Conservation (phyloP, 2,113 vertebrate genomes). For the Melanostigma gelatinosum region DNA sequence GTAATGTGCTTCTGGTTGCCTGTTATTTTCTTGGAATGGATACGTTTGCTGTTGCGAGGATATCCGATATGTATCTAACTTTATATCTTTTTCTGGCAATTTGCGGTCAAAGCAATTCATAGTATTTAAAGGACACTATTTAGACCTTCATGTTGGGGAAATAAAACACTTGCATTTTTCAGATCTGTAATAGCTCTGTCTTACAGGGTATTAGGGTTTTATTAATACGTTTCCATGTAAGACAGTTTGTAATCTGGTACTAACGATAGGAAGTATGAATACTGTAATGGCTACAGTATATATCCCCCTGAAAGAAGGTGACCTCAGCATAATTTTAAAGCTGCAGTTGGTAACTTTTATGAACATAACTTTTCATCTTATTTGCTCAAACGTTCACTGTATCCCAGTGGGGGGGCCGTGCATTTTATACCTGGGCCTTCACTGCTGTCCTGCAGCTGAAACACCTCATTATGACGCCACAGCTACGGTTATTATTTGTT, state of each 20-base stretch:
- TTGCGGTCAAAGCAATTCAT: too few relatives aligned
- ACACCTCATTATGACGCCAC: too few relatives aligned
- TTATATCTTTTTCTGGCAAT: too few relatives aligned
- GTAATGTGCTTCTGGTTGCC: not conserved
- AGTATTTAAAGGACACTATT: not conserved
- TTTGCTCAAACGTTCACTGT: too few relatives aligned
- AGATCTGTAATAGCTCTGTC: not conserved
- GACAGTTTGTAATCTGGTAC: not conserved
- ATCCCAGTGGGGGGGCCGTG: too few relatives aligned
- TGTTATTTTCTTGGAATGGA: not conserved
- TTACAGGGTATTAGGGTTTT: too few relatives aligned
- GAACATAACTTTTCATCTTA: too few relatives aligned
- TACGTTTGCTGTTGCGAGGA: not conserved
- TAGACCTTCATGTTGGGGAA: not conserved
- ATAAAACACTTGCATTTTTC: not conserved
- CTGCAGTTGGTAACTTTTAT: not conserved
- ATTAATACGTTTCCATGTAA: too few relatives aligned
- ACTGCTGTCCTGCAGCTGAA: too few relatives aligned
- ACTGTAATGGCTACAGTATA: not conserved
- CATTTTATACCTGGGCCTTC: too few relatives aligned
- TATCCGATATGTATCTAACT: not conserved
- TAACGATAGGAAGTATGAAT: not conserved
- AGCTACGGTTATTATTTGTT: too few relatives aligned
- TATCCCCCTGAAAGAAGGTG: too few relatives aligned
- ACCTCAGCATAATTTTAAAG: not conserved